Evolutionary conservation across 2,888 invertebrate species (phyloP).

Genomic region (Silvanus unidentatus): DNA sequence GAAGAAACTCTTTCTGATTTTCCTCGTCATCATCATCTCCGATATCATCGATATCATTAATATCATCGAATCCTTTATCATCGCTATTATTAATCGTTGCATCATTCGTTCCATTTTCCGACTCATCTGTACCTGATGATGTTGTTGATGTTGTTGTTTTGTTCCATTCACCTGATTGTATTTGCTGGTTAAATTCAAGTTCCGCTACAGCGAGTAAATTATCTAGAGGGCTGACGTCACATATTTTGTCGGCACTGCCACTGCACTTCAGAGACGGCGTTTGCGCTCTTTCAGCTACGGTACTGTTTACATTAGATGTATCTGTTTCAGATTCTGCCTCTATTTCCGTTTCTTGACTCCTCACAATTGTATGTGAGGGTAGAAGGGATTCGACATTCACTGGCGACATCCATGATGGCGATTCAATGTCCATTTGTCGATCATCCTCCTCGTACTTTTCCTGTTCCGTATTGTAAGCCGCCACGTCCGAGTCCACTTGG

Average conservation of each 20-base stretch:
- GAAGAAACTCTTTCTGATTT: constrained; percentile 26
- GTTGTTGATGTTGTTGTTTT: constrained; percentile 14
- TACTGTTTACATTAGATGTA: constrained; percentile 40
- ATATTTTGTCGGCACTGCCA: constrained; percentile 38
- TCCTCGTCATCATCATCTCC: constrained; percentile 21
- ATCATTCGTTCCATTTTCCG: constrained; percentile 9
- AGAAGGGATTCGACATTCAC: constrained; percentile 56
- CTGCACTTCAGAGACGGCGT: constrained; percentile 42
- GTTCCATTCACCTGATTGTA: constrained; percentile 42
- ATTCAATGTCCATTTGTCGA: constrained; percentile 12
- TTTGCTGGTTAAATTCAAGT: constrained; percentile 58
- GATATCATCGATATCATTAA: constrained; percentile 10
- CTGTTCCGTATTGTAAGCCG: constrained; percentile 9
- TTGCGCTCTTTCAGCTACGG: constrained; percentile 34
- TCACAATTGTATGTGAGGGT: constrained; percentile 54
- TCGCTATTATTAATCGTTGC: constrained; percentile 11
- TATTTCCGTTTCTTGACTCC: neutral
- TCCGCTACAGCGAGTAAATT: constrained; percentile 60
- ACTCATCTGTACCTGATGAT: neutral
- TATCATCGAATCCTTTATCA: constrained; percentile 4
- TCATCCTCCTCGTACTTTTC: constrained; percentile 16
- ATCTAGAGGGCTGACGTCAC: constrained; percentile 52
- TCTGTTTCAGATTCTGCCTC: constrained; percentile 22
- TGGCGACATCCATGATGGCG: constrained; percentile 44
- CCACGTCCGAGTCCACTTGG: constrained; percentile 30